A percentile compares a stretch with the other conserved stretches of the same genome.
These are phyloP conservation scores for Hydrotaea cyrtoneurina DNA, from an alignment of 2,888 invertebrate genomes.

Conservation along the genomic window DNA sequence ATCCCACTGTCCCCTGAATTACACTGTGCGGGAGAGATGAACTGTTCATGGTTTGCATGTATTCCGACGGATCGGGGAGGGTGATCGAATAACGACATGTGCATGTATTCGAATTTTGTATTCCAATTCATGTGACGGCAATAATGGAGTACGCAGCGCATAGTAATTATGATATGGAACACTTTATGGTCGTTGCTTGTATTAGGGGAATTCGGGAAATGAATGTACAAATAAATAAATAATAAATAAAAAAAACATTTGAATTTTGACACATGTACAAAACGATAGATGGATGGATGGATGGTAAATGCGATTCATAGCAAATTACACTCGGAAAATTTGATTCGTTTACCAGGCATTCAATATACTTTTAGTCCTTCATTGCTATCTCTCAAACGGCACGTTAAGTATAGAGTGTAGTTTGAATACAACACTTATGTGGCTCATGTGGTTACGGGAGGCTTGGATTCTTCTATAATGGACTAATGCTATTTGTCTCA, in stretches of 20 bases:
- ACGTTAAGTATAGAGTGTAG: too few species aligned
- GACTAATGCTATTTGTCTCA: too few species aligned
- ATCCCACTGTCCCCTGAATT: background rate
- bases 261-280: slow-evolving; percentile 41
- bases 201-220: slow-evolving; percentile 46
- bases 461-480: too few species aligned
- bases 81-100: slow-evolving; percentile 11
- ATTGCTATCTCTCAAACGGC: too few species aligned
- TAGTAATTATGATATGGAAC: slow-evolving; percentile 45
- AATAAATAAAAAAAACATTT: slow-evolving; percentile 13
- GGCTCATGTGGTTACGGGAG: too few species aligned
- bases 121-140: background rate
- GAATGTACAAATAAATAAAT: slow-evolving; percentile 26
- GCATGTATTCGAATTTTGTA: background rate
- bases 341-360: background rate
- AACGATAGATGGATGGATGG: slow-evolving; percentile 26
- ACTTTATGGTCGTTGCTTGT: slow-evolving; percentile 26
- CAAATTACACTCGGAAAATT: background rate
- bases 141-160: background rate
- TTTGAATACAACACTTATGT: too few species aligned
- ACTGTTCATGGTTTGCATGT: background rate
- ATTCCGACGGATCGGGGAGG: background rate
- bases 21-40: background rate
- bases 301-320: background rate
- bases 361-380: too few species aligned